Percentiles rank a stretch among this genome's conserved stretches.
These are phyloP conservation scores for Thamnophis sirtalis DNA, from an alignment of 2,113 vertebrate species.

Conservation along the genomic window DNA sequence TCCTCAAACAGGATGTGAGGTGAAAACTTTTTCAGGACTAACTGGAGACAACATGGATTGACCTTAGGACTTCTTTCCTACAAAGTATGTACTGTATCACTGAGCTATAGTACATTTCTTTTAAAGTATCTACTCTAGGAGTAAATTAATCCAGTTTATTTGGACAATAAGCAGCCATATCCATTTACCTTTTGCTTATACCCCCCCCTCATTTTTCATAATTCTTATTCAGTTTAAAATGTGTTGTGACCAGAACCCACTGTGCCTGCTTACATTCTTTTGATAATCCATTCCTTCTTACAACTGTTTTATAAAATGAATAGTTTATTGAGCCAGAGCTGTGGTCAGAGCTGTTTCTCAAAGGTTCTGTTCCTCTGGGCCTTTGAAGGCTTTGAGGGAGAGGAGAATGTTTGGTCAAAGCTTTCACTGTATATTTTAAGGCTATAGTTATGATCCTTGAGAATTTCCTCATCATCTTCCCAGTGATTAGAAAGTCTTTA, in stretches of 20 bases:
- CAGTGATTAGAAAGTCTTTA: not conserved
- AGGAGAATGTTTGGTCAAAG: not conserved
- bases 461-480: not conserved
- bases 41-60: not conserved
- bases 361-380: not conserved
- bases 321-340: not conserved
- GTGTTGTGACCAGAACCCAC: not conserved
- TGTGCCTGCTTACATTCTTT: slow-evolving; percentile 11
- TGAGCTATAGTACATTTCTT: not conserved
- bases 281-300: not conserved
- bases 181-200: not conserved
- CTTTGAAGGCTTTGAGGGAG: not conserved
- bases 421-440: not conserved
- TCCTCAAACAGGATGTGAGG: not conserved
- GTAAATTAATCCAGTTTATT: not conserved
- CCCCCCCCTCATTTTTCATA: not conserved
- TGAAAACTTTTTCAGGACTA: not conserved
- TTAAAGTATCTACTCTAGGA: not conserved
- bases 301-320: not conserved
- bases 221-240: not conserved
- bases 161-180: not conserved
- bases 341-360: not conserved
- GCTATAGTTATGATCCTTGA: not conserved
- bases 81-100: not conserved
- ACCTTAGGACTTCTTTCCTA: not conserved